A percentile compares a stretch with the other conserved stretches of the same genome.
phyloP scores from a whole-genome alignment of 2,888 invertebrate species.

The Tenthredo scrophulariae region DNA sequence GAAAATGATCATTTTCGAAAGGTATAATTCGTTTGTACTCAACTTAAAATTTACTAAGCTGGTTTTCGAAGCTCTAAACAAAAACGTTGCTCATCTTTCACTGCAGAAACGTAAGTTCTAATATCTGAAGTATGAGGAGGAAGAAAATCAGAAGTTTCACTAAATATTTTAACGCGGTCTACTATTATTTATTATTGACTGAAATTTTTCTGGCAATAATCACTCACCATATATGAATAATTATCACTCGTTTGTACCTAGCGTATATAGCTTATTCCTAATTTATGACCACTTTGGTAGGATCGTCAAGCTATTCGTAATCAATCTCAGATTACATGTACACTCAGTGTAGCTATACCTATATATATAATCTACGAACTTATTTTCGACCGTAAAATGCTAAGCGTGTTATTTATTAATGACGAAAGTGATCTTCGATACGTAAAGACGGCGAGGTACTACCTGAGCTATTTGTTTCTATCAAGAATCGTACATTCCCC shows the following conservation, averaged over 20 bases:
- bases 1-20: not conserved
- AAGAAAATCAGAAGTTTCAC: not conserved
- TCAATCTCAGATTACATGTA: not conserved
- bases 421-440: not conserved
- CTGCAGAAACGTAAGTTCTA: not conserved
- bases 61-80: not conserved
- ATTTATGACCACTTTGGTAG: conserved; percentile 29
- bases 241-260: not conserved
- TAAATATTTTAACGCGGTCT: not conserved
- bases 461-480: not conserved
- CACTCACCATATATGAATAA: not conserved
- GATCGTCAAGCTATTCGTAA: not conserved
- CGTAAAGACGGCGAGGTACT: not conserved
- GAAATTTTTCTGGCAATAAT: not conserved
- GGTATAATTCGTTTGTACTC: not conserved
- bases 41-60: not conserved
- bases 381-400: conserved; percentile 7
- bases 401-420: conserved; percentile 41
- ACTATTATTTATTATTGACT: not conserved
- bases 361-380: not conserved
- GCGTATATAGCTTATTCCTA: not conserved
- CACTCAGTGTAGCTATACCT: not conserved
- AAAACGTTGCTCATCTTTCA: no score
- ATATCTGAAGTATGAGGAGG: not conserved
- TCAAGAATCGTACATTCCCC: conserved; percentile 24